Conservation (phyloP, 2,797 vertebrate species). For the Bradypodion ventrale region DNA sequence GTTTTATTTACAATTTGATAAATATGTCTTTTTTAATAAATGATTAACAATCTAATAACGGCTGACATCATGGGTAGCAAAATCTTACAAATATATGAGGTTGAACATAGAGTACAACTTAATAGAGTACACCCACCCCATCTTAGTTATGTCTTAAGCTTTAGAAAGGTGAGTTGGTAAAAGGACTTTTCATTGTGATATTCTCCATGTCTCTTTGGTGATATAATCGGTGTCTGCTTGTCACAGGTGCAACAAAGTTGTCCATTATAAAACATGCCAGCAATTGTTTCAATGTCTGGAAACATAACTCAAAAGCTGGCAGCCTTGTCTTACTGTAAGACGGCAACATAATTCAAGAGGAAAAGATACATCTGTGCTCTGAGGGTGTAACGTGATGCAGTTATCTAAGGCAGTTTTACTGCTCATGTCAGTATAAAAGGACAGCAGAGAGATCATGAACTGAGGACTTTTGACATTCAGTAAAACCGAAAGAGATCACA, state of each 20-base stretch:
- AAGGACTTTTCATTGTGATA: conserved; percentile 3
- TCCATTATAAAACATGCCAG: conserved; percentile 35
- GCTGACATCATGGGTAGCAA: too few relatives aligned
- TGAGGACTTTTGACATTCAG: not conserved
- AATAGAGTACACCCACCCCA: too few relatives aligned
- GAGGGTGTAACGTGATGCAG: conserved; percentile 6
- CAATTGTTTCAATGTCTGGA: conserved; percentile 30
- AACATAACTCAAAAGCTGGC: conserved; percentile 18
- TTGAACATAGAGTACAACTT: too few relatives aligned
- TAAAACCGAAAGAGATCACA: not conserved
- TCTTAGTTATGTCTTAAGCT: not conserved
- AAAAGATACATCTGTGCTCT: not conserved
- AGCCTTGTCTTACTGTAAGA: conserved; percentile 26
- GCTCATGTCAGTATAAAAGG: not conserved
- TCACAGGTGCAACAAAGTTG: conserved; percentile 29
- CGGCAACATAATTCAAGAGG: conserved; percentile 34
- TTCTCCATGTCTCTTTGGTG: not conserved
- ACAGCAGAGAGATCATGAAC: conserved; percentile 13
- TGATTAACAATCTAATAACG: too few relatives aligned
- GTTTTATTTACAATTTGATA: too few relatives aligned
- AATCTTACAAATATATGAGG: too few relatives aligned
- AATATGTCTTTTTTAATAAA: too few relatives aligned
- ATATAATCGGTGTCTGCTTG: conserved; percentile 29
- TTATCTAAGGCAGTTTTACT: conserved; percentile 10
- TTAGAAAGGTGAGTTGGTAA: not conserved